A percentile compares a stretch with the other conserved stretches of the same genome.
Evolutionary conservation across 2,113 vertebrate genomes (phyloP).

Genomic region (Sinocyclocheilus anophthalmus): DNA sequence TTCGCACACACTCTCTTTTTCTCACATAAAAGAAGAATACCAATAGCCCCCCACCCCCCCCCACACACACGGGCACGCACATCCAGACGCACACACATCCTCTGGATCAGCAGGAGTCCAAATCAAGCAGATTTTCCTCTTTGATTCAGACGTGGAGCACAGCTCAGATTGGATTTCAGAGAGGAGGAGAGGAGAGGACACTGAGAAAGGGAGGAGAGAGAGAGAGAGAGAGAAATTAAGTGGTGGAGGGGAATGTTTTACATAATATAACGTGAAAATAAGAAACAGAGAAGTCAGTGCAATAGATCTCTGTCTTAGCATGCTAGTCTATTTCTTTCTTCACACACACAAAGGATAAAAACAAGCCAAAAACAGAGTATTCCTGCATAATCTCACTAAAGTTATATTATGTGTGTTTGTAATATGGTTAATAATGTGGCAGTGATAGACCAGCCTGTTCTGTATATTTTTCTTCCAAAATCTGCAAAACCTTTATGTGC

Average conservation of each 20-base stretch:
- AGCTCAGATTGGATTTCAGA: conserved; percentile 88
- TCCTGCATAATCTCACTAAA: not conserved
- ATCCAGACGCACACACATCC: conserved; percentile 58
- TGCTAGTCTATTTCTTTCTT: conserved; percentile 20
- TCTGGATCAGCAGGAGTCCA: conserved; percentile 84
- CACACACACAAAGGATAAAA: conserved; percentile 20
- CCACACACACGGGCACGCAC: conserved; percentile 30
- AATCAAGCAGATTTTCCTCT: conserved; percentile 91
- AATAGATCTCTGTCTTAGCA: conserved; percentile 55
- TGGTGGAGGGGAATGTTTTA: conserved; percentile 78
- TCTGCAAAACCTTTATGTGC: not conserved
- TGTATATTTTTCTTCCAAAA: not conserved
- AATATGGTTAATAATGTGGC: conserved; percentile 18
- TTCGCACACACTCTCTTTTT: conserved; percentile 51
- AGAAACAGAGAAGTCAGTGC: conserved; percentile 53
- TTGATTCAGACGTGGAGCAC: conserved; percentile 85
- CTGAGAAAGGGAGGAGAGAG: conserved; percentile 61
- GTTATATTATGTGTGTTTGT: not conserved
- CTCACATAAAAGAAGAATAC: conserved; percentile 54
- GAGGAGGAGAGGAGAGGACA: conserved; percentile 82
- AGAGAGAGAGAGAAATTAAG: conserved; percentile 38
- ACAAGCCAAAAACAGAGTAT: not conserved
- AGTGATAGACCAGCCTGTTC: not conserved
- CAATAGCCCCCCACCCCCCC: conserved; percentile 40
- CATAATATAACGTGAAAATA: conserved; percentile 84